These are phyloP conservation scores for Tauraco hartlaubi DNA, from an alignment of 2,797 vertebrate genomes.

Conservation along the genomic window DNA sequence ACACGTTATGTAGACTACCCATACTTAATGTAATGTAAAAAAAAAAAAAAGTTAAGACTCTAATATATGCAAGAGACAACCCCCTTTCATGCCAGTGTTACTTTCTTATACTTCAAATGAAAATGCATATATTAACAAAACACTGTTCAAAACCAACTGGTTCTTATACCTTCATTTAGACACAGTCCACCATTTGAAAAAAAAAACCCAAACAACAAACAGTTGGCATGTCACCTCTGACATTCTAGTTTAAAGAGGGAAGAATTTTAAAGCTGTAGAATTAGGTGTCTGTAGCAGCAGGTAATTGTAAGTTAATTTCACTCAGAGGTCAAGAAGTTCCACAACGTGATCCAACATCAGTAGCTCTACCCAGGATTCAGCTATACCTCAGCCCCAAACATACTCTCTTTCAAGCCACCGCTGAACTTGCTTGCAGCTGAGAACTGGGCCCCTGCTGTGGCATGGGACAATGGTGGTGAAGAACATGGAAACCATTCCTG, in stretches of 20 bases:
- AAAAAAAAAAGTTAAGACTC: neutral
- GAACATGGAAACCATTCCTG: neutral
- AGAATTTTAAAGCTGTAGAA: neutral
- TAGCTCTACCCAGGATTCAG: neutral
- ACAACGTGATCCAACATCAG: neutral
- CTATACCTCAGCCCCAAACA: neutral
- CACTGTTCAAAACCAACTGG: neutral
- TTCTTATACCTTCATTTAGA: conserved; percentile 3
- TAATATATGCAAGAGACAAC: neutral
- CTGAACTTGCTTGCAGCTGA: neutral
- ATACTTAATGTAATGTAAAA: neutral
- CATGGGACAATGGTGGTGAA: neutral
- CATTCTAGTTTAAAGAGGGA: neutral
- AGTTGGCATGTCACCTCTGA: conserved; percentile 25
- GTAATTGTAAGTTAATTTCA: neutral
- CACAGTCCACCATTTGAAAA: neutral
- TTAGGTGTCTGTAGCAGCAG: neutral
- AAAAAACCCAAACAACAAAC: neutral
- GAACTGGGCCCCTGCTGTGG: neutral
- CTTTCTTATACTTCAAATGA: neutral
- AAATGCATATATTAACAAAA: neutral
- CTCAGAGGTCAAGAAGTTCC: conserved; percentile 11
- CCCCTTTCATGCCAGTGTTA: neutral
- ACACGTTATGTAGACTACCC: conserved; percentile 35
- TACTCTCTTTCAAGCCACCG: neutral